Base-by-base conservation (phyloP, 1,140 invertebrate genomes). In the Capitella teleta region DNA sequence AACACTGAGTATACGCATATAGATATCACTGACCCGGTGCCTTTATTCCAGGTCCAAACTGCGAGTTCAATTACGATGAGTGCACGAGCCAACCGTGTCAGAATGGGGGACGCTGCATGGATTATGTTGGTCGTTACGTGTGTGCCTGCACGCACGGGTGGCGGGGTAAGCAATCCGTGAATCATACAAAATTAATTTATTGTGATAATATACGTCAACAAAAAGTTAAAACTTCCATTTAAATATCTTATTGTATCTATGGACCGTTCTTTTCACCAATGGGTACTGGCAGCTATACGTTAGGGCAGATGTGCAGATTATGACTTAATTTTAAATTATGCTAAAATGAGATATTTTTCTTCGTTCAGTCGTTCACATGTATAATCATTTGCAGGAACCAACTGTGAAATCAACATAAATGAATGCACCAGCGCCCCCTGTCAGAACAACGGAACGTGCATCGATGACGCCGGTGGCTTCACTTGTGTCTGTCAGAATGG, bases 71-170 rank as follows among this genome's bases (percentile, higher is more conserved):
- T 73, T 87, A 94, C 64, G 87, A 97, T 67, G 91, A 96, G 66
- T 96, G 91, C 72, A 82, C 85, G 56, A 87, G 83, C 37, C 84
- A 86, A 67, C 91, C 91, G 0, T 96, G 92, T 67, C 77, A 85
- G 44, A 91, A 95, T 64, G 86, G 87, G 0, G 67, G 87, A 5
- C 87, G 86, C 2, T 96, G 92, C 65, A 80, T 86, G 38, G 90
- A 95, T 53, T 36, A 52, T 24, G 52, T 61, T 14, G 57, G 63
- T 37, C 53, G 56, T 50, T 72, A 66, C 52, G 49, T 34, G 28
- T 69, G 67, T 57, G 47, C 57, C 45, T 69, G 67, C 51, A 86
- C 85, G 59, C 80, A 82, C 2, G 90, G 90, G 0, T 91, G 82
- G 60, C 90, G 88, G 80, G 91, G 91, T 10, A 77, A 82, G 50